Conservation (phyloP, 2,888 invertebrate genomes). For the Himalopsyche anomala region DNA sequence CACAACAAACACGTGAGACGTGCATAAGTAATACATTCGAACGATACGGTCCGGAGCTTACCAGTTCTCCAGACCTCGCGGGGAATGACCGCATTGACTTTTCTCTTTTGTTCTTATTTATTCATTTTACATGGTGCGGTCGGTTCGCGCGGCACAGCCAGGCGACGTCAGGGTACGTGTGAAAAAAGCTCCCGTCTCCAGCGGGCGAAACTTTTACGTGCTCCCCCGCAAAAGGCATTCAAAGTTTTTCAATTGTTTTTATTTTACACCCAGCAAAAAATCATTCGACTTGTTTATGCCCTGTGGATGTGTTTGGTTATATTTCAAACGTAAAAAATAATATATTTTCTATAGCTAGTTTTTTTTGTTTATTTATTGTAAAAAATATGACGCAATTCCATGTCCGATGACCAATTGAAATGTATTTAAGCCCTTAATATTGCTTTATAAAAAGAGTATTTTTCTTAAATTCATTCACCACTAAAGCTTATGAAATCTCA, state of each 20-base stretch:
- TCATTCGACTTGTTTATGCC: conserved; percentile 30
- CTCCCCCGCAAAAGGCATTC: conserved; percentile 5
- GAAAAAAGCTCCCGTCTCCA: not conserved
- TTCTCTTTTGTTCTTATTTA: conserved; percentile 48
- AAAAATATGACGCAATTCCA: too few species aligned
- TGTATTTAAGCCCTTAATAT: too few species aligned
- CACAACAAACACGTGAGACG: conserved; percentile 24
- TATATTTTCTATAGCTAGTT: not conserved
- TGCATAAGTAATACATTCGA: conserved; percentile 56
- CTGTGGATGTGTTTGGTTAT: conserved; percentile 9
- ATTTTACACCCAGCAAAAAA: conserved; percentile 13
- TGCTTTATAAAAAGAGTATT: too few species aligned
- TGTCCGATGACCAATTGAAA: too few species aligned
- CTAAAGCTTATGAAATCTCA: too few species aligned
- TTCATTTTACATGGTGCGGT: conserved; percentile 48
- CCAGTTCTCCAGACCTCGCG: conserved; percentile 47
- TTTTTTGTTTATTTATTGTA: not conserved
- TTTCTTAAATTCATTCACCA: too few species aligned
- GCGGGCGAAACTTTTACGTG: conserved; percentile 19
- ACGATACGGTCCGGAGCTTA: conserved; percentile 41
- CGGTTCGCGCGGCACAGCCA: not conserved
- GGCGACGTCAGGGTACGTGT: not conserved
- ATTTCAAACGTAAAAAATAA: not conserved
- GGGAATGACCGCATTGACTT: conserved; percentile 61
- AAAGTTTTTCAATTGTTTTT: conserved; percentile 31